Evolutionary conservation across 1,140 invertebrate species (phyloP).

Genomic region (Bombus huntii): DNA sequence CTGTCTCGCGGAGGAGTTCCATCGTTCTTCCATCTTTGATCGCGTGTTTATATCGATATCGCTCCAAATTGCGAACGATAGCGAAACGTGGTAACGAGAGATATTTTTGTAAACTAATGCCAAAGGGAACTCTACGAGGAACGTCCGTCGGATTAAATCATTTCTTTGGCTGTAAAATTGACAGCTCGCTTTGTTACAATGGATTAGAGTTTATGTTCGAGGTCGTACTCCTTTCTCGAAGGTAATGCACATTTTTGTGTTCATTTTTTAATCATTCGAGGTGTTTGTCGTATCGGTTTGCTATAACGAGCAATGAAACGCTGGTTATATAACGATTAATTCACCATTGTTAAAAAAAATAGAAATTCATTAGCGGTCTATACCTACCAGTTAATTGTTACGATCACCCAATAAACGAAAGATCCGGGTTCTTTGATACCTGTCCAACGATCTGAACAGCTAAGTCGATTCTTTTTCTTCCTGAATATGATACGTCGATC

Average conservation of each 20-base stretch:
- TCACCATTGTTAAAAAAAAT: too few relatives aligned
- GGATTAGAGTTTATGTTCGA: not conserved
- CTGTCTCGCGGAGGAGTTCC: not conserved
- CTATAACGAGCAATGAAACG: not conserved
- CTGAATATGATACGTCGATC: not conserved
- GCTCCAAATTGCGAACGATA: too few relatives aligned
- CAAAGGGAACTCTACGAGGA: too few relatives aligned
- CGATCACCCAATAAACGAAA: not conserved
- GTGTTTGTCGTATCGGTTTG: not conserved
- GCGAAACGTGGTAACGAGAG: too few relatives aligned
- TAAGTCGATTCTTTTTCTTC: not conserved
- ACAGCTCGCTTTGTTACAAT: not conserved
- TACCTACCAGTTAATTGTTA: not conserved
- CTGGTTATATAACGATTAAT: not conserved
- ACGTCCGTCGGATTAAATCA: not conserved
- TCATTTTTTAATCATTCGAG: not conserved
- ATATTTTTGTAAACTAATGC: too few relatives aligned
- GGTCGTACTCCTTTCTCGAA: not conserved
- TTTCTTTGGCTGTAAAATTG: not conserved
- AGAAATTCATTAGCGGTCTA: not conserved
- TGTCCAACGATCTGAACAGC: not conserved
- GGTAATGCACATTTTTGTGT: not conserved
- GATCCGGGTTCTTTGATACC: not conserved
- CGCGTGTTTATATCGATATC: too few relatives aligned
- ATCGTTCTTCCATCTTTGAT: not conserved